These are phyloP conservation scores for Scomber scombrus DNA, from an alignment of 2,113 vertebrate genomes.

Conservation along the genomic window DNA sequence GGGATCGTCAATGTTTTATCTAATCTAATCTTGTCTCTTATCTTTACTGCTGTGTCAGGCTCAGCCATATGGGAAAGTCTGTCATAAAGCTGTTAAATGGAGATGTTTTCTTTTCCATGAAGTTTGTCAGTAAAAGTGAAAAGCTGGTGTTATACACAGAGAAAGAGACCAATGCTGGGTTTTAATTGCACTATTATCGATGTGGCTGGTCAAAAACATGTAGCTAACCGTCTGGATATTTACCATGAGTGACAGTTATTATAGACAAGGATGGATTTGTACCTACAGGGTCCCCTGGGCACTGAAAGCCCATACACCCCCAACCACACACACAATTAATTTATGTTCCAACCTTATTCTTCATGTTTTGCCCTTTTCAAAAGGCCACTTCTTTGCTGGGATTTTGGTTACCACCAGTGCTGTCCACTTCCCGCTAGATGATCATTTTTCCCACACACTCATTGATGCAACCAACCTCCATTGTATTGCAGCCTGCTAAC, in stretches of 20 bases:
- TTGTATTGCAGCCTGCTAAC: too few species aligned
- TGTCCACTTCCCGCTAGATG: too few species aligned
- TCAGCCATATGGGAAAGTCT: neutral
- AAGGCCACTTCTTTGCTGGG: too few species aligned
- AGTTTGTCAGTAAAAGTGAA: neutral
- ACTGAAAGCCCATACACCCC: too few species aligned
- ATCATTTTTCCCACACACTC: too few species aligned
- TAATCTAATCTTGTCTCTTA: conserved; percentile 2
- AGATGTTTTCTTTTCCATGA: neutral
- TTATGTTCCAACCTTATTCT: too few species aligned
- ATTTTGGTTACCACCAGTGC: too few species aligned
- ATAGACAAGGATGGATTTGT: too few species aligned
- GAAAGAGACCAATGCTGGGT: neutral
- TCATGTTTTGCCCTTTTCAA: too few species aligned
- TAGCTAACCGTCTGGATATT: neutral
- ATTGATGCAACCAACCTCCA: too few species aligned
- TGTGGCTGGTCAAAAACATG: neutral
- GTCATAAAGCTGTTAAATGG: neutral
- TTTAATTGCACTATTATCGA: neutral
- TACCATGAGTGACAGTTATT: neutral
- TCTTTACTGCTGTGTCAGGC: neutral
- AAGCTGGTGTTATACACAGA: neutral
- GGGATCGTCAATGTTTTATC: neutral
- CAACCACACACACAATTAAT: too few species aligned
- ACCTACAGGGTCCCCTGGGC: too few species aligned